Base-by-base conservation (phyloP, 2,113 vertebrate species). In the Cinclus cinclus region DNA sequence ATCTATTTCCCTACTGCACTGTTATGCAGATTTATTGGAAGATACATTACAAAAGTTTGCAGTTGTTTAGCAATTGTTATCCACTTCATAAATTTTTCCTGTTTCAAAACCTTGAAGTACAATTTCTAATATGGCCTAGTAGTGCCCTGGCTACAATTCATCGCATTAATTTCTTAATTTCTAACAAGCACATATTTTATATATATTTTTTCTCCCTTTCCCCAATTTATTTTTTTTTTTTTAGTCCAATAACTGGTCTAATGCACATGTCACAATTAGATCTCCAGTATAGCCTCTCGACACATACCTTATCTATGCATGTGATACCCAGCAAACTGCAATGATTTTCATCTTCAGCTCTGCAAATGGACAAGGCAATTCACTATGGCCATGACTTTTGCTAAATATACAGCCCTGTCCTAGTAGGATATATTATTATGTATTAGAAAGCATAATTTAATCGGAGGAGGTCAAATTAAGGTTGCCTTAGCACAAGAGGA, bases 31-130 rank as follows among this genome's bases (percentile, higher is more conserved):
- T 87, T 81, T 83, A 83, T 81, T 83, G 27, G 53, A 90, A 89
- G 18, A 64, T 55, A 22, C 62, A 75, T 75, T 89, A 68, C 53
- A 74, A 85, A 94, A 93, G 33, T 89, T 93, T 91, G 58, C 41
- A 41, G 39, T 58, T 89, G 42, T 96, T 90, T 86, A 89, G 76
- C 50, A 93, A 71, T 89, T 94, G 80, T 83, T 28, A 93, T 69
- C 35, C 58, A 81, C 68, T 75, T 87, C 44, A 69, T 91, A 83
- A 94, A 83, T 85, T 71, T 85, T 53, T 23, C 10, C 11, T 69
- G 23, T 74, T 83, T 83, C 55, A 77, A 46, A 94, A 87, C 14
- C 31, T 68, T 64, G 8, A 35, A 68, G n/a, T n/a, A 73, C 52
- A 63, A 70, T 89, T 87, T 94, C 25, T 75, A 79, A 49, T 60